Evolutionary conservation across 2,888 invertebrate species (phyloP).

Genomic region (Diloba caeruleocephala): DNA sequence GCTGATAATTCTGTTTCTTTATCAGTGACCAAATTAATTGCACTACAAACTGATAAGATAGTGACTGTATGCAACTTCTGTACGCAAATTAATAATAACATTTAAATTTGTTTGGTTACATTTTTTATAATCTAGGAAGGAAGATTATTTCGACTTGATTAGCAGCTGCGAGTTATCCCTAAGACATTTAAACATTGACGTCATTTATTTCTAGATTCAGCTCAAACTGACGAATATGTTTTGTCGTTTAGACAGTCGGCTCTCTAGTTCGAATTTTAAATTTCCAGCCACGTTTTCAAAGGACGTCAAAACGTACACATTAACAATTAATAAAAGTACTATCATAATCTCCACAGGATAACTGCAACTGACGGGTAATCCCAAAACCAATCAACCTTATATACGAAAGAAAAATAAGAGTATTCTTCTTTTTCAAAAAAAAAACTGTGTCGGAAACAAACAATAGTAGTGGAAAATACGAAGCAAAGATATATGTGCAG

Average conservation of each 20-base stretch:
- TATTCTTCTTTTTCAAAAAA: constrained; percentile 44
- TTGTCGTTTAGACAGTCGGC: no score
- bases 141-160: background rate
- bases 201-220: no score
- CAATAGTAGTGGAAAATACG: constrained; percentile 71
- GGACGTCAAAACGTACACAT: no score
- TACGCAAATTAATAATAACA: constrained; percentile 2
- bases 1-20: constrained; percentile 18
- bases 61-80: constrained; percentile 15
- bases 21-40: constrained; percentile 33
- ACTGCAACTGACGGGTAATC: background rate
- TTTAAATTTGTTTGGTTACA: constrained; percentile 7
- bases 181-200: background rate
- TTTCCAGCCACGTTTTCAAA: no score
- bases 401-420: constrained; percentile 39
- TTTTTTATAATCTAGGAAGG: background rate
- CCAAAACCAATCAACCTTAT: background rate
- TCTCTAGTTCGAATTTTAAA: no score
- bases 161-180: background rate
- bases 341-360: no score
- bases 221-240: no score
- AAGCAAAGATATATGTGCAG: constrained; percentile 80
- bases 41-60: constrained; percentile 34
- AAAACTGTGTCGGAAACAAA: constrained; percentile 58
- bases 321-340: no score